Evolutionary conservation across 1,140 invertebrate genomes (phyloP), one percentile per base, ranked within the genome.

Genomic region (Sitophilus oryzae): DNA sequence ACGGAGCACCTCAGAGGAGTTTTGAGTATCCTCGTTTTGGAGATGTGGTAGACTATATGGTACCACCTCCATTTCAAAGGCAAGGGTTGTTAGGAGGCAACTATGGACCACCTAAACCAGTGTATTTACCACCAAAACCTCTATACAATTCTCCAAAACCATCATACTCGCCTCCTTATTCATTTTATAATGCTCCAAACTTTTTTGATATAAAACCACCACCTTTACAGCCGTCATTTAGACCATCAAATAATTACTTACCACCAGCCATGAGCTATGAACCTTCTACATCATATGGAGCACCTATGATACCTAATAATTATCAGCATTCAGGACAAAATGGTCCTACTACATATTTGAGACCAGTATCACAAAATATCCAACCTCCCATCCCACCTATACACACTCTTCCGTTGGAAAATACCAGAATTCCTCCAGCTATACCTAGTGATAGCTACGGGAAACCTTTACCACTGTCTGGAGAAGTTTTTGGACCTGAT

Each of bases 11-110:
- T 25, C 22, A 45, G 18, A 38, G 36, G 2, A 5, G 25, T 34
- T 60, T 47, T 25, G 36, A 43, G 8, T 42, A 18, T n/a, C 58
- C 58, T 0, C 9, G 15, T 9, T 10, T 16, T 10, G 55, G 55
- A n/a, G 47, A 51, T 14, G 47, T 57, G 8, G 55, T 47, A 4
- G 55, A 57, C 16, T 57, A 49, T 46, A 57, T 57, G 55, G 11
- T 57, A 21, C 55, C 55, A 14, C 58, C 42, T 6, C 58, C 35
- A 30, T 40, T 20, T 55, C 41, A 38, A 36, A 8, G 59, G 18
- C 59, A 65, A 53, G 56, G 52, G 35, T 56, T 58, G 30, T 52
- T 61, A 45, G 69, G 62, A 50, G 68, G 67, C 8, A 22, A 42
- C 21, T 56, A 56, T 19, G 41, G 54, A 21, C 53, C 55, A 19